Conservation (phyloP, 2,888 invertebrate species). For the Dexiosoma caninum region DNA sequence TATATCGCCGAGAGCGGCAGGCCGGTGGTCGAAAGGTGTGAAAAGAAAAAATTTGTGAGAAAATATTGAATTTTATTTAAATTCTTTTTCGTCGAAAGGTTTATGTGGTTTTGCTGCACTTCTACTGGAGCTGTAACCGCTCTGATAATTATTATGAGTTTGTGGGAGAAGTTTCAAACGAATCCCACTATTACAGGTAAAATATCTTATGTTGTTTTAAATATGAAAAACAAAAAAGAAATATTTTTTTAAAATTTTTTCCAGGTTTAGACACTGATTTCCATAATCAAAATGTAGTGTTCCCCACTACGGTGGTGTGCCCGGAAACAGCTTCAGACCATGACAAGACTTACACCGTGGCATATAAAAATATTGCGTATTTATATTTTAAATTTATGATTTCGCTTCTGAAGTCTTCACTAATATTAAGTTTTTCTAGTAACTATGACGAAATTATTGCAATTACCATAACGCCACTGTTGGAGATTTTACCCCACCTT, state of each 20-base stretch:
- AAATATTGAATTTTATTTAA: not conserved
- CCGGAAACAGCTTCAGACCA: slow-evolving; percentile 80
- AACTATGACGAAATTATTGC: slow-evolving; percentile 70
- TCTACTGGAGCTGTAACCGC: slow-evolving; percentile 84
- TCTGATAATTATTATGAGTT: slow-evolving; percentile 85
- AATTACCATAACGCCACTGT: slow-evolving; percentile 70
- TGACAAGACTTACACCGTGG: slow-evolving; percentile 72
- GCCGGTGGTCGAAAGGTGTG: slow-evolving; percentile 87
- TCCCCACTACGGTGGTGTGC: slow-evolving; percentile 86
- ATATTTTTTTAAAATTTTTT: not conserved
- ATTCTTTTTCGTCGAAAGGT: slow-evolving; percentile 78
- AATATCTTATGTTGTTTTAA: not conserved
- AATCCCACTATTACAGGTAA: slow-evolving; percentile 88
- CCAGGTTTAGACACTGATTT: slow-evolving; percentile 87
- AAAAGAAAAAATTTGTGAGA: not conserved
- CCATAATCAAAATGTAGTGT: slow-evolving; percentile 88
- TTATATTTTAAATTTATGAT: no score
- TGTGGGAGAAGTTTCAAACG: slow-evolving; percentile 91
- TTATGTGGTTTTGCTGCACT: slow-evolving; percentile 89
- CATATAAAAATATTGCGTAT: slow-evolving; percentile 73
- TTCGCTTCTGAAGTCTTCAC: not conserved
- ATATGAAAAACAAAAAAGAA: not conserved
- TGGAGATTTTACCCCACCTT: slow-evolving; percentile 76
- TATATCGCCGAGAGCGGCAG: slow-evolving; percentile 87
- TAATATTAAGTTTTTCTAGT: slow-evolving; percentile 53